These are phyloP conservation scores for Beroe ovata DNA, from an alignment of 37 sponge, comb jelly and placozoan species.

Conservation along the genomic window DNA sequence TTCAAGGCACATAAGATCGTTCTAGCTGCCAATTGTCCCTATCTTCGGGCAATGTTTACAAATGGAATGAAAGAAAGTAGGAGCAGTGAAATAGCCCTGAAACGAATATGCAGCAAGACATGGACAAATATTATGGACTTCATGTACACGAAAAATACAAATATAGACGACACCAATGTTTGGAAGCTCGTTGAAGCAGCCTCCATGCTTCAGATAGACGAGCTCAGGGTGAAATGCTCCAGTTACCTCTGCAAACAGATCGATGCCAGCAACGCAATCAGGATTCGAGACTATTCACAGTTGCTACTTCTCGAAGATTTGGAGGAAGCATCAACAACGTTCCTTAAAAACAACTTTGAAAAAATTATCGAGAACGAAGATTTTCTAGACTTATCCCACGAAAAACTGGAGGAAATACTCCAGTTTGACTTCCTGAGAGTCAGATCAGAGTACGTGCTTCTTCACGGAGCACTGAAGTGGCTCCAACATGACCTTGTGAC, in stretches of 20 bases:
- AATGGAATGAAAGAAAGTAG: slow-evolving; percentile 87
- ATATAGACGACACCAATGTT: slow-evolving; percentile 76
- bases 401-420: slow-evolving; percentile 73
- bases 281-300: slow-evolving; percentile 83
- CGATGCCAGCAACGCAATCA: slow-evolving; percentile 83
- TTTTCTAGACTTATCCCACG: slow-evolving; percentile 74
- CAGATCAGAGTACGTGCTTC: slow-evolving; percentile 72
- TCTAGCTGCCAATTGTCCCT: slow-evolving; percentile 83
- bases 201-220: slow-evolving; percentile 84
- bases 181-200: slow-evolving; percentile 84
- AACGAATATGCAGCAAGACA: slow-evolving; percentile 77
- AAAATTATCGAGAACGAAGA: slow-evolving; percentile 79
- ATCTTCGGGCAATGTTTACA: slow-evolving; percentile 90
- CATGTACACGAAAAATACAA: slow-evolving; percentile 74
- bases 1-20: slow-evolving; percentile 81
- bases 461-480: slow-evolving; percentile 78
- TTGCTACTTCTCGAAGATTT: slow-evolving; percentile 77
- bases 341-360: slow-evolving; percentile 77
- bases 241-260: slow-evolving; percentile 81
- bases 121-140: slow-evolving; percentile 77
- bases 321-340: slow-evolving; percentile 75
- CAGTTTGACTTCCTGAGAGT: slow-evolving; percentile 82
- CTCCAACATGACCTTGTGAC: slow-evolving; percentile 76
- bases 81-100: slow-evolving; percentile 82
- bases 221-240: slow-evolving; percentile 79